Percentiles rank a stretch among this genome's conserved stretches.
Conservation (phyloP, 2,797 vertebrate species). For the Paramormyrops hopkinsi region DNA sequence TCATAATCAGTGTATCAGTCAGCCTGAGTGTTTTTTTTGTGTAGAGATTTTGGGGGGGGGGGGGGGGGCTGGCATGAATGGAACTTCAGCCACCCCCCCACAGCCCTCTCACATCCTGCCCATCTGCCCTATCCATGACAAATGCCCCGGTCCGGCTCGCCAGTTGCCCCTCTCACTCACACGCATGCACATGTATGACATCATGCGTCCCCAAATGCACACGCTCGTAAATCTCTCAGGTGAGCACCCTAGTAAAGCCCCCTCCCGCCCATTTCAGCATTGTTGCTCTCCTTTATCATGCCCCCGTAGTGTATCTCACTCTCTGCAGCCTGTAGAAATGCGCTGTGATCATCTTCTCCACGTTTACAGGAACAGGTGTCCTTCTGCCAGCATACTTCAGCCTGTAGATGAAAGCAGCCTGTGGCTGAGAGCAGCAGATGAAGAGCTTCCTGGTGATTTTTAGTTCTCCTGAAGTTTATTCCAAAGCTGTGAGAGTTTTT, state of each 20-base stretch:
- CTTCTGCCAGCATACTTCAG: neutral
- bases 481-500: neutral
- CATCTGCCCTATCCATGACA: neutral
- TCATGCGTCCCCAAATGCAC: neutral
- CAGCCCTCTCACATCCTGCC: neutral
- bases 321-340: neutral
- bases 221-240: neutral
- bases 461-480: neutral
- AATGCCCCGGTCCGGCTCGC: neutral
- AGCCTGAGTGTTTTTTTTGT: neutral
- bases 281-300: neutral
- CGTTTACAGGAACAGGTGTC: neutral
- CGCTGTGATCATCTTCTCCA: neutral
- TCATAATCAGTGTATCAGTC: neutral
- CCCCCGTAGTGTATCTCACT: neutral
- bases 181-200: neutral
- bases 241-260: neutral
- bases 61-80: neutral
- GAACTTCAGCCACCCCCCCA: neutral
- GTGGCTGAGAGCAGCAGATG: neutral
- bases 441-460: neutral
- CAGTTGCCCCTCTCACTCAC: conserved; percentile 29
- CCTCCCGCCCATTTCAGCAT: neutral
- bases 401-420: neutral
- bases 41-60: neutral